Conservation (phyloP, 2,888 invertebrate species). For the Ochropleura leucogaster region DNA sequence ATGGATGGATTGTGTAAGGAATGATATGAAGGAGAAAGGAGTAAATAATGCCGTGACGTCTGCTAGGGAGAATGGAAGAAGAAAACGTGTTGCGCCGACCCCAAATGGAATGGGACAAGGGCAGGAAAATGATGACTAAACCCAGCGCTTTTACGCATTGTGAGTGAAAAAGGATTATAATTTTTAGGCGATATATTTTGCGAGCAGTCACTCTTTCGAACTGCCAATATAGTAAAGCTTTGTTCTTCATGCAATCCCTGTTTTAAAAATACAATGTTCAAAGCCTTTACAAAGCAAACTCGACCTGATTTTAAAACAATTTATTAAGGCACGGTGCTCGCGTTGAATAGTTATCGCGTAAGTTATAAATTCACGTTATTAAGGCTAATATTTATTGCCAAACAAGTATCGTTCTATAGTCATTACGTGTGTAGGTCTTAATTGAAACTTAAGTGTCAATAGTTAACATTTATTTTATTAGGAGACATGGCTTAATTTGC, state of each 20-base stretch:
- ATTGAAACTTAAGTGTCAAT: not conserved
- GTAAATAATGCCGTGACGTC: no score
- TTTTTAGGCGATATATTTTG: no score
- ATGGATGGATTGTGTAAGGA: no score
- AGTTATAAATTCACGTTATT: slow-evolving; percentile 10
- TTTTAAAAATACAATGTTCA: not conserved
- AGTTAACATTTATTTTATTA: not conserved
- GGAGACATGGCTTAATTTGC: not conserved
- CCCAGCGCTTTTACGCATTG: no score
- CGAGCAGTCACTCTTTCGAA: not conserved
- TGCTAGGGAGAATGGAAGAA: no score
- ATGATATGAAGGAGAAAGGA: no score
- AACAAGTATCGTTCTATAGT: not conserved
- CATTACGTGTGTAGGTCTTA: not conserved
- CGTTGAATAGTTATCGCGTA: slow-evolving; percentile 6
- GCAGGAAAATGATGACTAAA: no score
- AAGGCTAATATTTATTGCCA: not conserved
- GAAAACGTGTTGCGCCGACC: no score
- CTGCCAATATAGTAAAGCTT: not conserved
- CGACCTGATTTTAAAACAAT: slow-evolving; percentile 37
- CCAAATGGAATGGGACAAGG: no score
- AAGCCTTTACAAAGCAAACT: slow-evolving; percentile 10
- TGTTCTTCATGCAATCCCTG: not conserved
- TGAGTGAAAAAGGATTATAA: no score
- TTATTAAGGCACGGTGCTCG: not conserved